A percentile compares a stretch with the other conserved stretches of the same genome.
Evolutionary conservation across 2,797 vertebrate species (phyloP).

Genomic region (Psittacula derbiana): DNA sequence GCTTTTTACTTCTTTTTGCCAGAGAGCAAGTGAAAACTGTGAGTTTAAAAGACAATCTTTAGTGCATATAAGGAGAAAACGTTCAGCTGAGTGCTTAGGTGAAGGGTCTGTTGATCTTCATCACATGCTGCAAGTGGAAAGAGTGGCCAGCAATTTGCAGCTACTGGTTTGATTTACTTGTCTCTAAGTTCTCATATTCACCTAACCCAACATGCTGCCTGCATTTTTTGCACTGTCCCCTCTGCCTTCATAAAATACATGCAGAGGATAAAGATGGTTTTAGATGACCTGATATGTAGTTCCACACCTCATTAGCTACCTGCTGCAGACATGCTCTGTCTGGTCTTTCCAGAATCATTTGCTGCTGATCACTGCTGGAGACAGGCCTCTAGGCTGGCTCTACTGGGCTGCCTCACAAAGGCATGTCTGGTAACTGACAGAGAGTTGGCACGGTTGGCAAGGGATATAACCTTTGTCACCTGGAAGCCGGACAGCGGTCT

Average conservation of each 20-base stretch:
- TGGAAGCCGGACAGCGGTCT: accelerated
- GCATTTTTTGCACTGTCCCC: neutral
- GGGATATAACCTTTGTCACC: neutral
- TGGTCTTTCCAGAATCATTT: neutral
- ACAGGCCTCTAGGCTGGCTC: neutral
- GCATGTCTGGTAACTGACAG: neutral
- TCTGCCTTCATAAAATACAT: neutral
- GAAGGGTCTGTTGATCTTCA: neutral
- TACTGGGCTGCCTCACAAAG: neutral
- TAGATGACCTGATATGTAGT: neutral
- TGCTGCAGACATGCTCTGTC: neutral
- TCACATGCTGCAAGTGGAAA: neutral
- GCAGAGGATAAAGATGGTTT: neutral
- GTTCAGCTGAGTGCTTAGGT: neutral
- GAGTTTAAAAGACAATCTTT: neutral
- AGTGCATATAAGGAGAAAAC: neutral
- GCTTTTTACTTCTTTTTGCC: neutral
- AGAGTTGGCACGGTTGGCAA: accelerated
- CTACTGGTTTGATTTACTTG: neutral
- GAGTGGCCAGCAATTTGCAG: neutral
- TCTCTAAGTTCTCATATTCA: neutral
- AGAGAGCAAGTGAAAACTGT: neutral
- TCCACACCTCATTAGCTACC: neutral
- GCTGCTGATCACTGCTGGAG: neutral
- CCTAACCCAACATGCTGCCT: neutral